Conservation (phyloP, 2,113 vertebrate genomes). For the Semnornis frantzii region DNA sequence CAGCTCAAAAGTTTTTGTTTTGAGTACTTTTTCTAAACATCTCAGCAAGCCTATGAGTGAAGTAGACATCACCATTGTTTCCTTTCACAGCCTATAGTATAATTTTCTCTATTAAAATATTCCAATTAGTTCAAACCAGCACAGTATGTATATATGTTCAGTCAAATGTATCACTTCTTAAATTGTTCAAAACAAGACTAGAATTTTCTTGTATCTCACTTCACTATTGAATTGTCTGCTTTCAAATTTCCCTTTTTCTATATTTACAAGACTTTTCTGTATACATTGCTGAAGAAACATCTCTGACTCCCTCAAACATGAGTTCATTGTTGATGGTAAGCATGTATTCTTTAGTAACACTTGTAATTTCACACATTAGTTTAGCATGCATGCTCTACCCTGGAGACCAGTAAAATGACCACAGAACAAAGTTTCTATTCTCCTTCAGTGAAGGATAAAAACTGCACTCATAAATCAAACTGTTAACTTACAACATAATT, state of each 20-base stretch:
- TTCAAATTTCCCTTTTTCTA: not conserved
- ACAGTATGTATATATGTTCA: not conserved
- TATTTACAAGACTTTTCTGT: not conserved
- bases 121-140: too few relatives aligned
- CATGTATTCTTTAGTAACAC: not conserved
- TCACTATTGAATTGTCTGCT: not conserved
- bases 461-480: not conserved
- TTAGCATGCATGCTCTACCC: accelerated
- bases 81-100: too few relatives aligned
- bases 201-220: not conserved
- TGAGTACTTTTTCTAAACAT: too few relatives aligned
- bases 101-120: too few relatives aligned
- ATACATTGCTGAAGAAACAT: not conserved
- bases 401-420: not conserved
- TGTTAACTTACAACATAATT: not conserved
- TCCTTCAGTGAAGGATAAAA: not conserved
- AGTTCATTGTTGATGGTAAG: not conserved
- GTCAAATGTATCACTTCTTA: not conserved
- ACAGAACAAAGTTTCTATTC: not conserved
- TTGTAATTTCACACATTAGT: not conserved
- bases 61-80: too few relatives aligned
- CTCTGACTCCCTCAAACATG: not conserved
- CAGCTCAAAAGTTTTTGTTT: too few relatives aligned
- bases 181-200: not conserved
- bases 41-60: too few relatives aligned